These are phyloP conservation scores for Vidua chalybeata DNA, from an alignment of 2,113 vertebrate species.

Conservation along the genomic window DNA sequence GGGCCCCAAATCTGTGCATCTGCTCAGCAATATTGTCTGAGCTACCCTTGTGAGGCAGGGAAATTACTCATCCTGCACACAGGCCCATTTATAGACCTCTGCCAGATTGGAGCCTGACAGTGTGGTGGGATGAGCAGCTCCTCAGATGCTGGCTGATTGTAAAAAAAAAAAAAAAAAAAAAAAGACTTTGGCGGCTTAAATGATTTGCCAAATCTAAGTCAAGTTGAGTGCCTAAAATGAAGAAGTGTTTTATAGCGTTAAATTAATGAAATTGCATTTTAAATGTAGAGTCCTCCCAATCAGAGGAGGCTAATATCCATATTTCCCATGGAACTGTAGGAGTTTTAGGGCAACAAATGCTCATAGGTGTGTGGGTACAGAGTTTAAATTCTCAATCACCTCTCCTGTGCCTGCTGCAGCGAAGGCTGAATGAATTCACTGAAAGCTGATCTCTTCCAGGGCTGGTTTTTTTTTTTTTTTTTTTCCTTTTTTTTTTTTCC, in stretches of 20 bases:
- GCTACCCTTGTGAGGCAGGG: neutral
- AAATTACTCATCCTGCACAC: neutral
- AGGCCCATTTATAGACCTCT: neutral
- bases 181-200: neutral
- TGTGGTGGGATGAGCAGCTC: neutral
- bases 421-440: neutral
- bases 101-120: slow-evolving; percentile 8
- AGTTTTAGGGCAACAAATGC: neutral
- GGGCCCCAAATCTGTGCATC: neutral
- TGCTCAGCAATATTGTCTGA: neutral
- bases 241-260: neutral
- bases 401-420: neutral
- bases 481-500: neutral
- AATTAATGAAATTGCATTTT: neutral
- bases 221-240: neutral
- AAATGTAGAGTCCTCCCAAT: fast-evolving
- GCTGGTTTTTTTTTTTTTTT: neutral
- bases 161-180: neutral
- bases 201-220: neutral
- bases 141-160: neutral
- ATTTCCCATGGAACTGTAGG: neutral
- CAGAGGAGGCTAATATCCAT: fast-evolving
- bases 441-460: neutral
- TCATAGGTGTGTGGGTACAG: neutral
- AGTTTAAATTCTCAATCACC: neutral